phyloP scores from a whole-genome alignment of 2,888 invertebrate genomes.

The Troides oblongomaculatus region DNA sequence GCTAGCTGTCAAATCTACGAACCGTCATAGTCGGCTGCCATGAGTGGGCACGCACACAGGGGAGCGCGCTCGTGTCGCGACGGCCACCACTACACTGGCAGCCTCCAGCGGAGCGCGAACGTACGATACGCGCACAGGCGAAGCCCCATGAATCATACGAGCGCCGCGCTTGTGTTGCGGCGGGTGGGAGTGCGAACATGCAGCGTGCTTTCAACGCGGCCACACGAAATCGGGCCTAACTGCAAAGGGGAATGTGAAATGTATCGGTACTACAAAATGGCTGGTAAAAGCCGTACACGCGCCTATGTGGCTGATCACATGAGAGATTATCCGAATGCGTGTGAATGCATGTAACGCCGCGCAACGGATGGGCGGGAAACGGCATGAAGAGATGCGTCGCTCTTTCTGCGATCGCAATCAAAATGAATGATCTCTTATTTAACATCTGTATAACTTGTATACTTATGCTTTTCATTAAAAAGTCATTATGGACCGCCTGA shows the following conservation, averaged over 20 bases:
- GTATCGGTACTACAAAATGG: constrained; percentile 73
- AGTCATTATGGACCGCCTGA: constrained; percentile 6
- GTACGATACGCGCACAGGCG: constrained; percentile 62
- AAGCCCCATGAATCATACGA: constrained; percentile 68
- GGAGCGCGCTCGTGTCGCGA: constrained; percentile 63
- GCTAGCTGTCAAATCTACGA: constrained; percentile 82
- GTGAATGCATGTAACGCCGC: constrained; percentile 71
- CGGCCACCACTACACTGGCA: constrained; percentile 76
- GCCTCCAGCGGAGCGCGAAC: constrained; percentile 69
- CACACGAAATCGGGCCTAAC: constrained; percentile 76
- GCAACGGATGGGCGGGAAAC: constrained; percentile 71
- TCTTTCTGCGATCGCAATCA: constrained; percentile 48
- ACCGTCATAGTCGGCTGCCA: constrained; percentile 80
- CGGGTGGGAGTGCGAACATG: constrained; percentile 80
- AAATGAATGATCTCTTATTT: constrained; percentile 51
- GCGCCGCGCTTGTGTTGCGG: constrained; percentile 65
- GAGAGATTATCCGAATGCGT: constrained; percentile 77
- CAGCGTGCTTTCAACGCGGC: constrained; percentile 77
- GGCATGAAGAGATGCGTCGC: constrained; percentile 54
- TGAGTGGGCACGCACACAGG: constrained; percentile 75
- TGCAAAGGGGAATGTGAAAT: constrained; percentile 66
- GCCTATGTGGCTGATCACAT: constrained; percentile 73
- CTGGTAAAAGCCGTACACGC: constrained; percentile 61
- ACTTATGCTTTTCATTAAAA: constrained; percentile 4
- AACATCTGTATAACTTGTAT: constrained; percentile 31